These are phyloP conservation scores for Himalopsyche japonica DNA, from an alignment of 2,888 invertebrate species.

Conservation along the genomic window DNA sequence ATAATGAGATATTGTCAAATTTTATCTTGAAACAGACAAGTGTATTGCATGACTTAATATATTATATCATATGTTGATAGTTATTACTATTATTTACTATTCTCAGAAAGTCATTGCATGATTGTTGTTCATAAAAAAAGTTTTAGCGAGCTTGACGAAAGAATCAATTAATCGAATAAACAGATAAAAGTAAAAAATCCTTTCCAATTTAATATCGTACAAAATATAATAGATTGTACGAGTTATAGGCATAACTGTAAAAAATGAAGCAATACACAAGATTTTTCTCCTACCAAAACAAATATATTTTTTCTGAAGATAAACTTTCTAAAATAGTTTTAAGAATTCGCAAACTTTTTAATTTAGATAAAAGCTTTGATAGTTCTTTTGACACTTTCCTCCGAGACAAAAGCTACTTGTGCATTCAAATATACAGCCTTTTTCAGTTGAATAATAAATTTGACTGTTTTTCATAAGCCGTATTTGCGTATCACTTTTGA, in stretches of 20 bases:
- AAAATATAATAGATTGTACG: too few relatives aligned
- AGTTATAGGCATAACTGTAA: background rate
- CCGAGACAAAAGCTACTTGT: background rate
- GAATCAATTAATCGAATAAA: too few relatives aligned
- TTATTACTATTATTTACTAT: too few relatives aligned
- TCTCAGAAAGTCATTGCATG: too few relatives aligned
- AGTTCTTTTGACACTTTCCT: slow-evolving; percentile 27
- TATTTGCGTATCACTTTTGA: background rate
- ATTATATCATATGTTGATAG: too few relatives aligned
- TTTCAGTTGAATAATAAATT: background rate
- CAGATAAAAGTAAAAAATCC: too few relatives aligned
- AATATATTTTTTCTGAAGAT: background rate
- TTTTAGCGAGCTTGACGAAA: too few relatives aligned
- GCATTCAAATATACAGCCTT: slow-evolving; percentile 14
- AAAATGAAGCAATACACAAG: background rate
- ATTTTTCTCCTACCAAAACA: background rate
- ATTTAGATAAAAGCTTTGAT: slow-evolving; percentile 38
- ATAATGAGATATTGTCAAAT: too few relatives aligned
- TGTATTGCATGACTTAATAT: too few relatives aligned
- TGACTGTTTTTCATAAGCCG: background rate
- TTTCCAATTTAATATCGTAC: too few relatives aligned
- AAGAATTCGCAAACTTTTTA: slow-evolving; percentile 33
- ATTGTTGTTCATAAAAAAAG: too few relatives aligned
- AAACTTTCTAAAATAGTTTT: slow-evolving; percentile 9
- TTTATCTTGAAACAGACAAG: too few relatives aligned